These are phyloP conservation scores for Bombycilla garrulus DNA, from an alignment of 2,113 vertebrate genomes.

Conservation along the genomic window DNA sequence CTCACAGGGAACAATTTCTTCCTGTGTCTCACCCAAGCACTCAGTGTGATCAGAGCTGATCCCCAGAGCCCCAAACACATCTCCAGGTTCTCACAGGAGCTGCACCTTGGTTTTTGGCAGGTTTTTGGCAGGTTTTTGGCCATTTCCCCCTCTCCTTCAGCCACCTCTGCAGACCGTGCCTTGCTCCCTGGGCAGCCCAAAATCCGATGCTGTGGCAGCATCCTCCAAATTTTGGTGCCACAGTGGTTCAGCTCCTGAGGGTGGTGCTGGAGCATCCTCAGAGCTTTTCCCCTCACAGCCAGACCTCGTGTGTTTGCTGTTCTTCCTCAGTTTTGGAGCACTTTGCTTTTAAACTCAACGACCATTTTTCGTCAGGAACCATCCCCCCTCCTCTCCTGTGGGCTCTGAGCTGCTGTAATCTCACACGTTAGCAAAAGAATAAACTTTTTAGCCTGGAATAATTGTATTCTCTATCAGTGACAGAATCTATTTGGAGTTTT, in stretches of 20 bases:
- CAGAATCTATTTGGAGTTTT: constrained; percentile 4
- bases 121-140: not conserved
- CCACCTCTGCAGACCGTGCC: not conserved
- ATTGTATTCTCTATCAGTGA: constrained; percentile 55
- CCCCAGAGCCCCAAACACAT: not conserved
- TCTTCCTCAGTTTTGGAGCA: not conserved
- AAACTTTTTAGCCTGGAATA: constrained; percentile 51
- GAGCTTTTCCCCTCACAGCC: rapidly evolving
- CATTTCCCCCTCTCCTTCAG: rapidly evolving
- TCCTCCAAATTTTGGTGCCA: rapidly evolving
- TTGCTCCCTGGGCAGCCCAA: not conserved
- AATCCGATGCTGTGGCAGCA: rapidly evolving
- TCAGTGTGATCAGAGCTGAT: not conserved
- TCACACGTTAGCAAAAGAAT: not conserved
- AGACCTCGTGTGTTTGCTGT: not conserved
- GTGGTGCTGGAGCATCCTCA: not conserved
- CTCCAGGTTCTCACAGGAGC: not conserved
- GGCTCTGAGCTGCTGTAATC: not conserved
- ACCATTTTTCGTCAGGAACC: rapidly evolving
- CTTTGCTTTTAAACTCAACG: not conserved
- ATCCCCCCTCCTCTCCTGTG: not conserved
- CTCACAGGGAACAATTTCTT: not conserved
- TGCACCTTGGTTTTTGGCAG: not conserved
- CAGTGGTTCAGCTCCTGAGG: not conserved
- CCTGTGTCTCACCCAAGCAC: not conserved